Base-by-base conservation (phyloP, 2,888 invertebrate genomes). In the Lordiphosa fenestrarum region DNA sequence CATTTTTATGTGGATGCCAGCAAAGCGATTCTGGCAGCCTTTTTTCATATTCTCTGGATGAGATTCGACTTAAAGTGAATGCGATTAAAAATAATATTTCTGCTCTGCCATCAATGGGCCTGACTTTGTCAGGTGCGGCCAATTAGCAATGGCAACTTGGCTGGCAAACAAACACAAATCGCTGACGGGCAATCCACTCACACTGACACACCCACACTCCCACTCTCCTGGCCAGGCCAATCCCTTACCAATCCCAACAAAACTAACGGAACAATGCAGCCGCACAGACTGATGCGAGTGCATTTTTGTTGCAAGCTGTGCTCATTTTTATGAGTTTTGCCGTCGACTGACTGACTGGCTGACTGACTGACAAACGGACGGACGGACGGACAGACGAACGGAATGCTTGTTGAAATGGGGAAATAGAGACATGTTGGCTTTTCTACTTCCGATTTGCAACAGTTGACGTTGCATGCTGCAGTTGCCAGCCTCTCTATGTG, bases 51-150 rank as follows among this genome's bases (percentile, higher is more conserved):
- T 30, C 30, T 30, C 30, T 9, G 30, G 10, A 2, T 1, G 10
- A 1, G 30, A 10, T 30, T 30, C 3, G 3, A 9, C 30, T 30
- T 9, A 30, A 30, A 30, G 30, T 30, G 30, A 9, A 30, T 9
- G 30, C 30, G 44, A 44, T 44, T 44, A 44, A 44, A n/a, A 44
- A 19, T 44, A 33, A 44, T 44, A 44, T 44, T 44, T 44, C 30
- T 60, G 19, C 37, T 1, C 44, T 10, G 10, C 4, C 15, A 15
- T 66, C 67, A 38, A 53, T 60, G 49, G 60, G 59, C 58, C 67
- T 81, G 74, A 84, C 83, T 84, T 82, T 84, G 83, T 71, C 84
- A 84, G 82, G 72, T 82, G 84, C 71, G 75, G 71, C 83, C 85
- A 78, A 78, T 78, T 78, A 78, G 77, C 71, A 69, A 52, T 66